A percentile compares a stretch with the other conserved stretches of the same genome.
Evolutionary conservation across 2,888 invertebrate genomes (phyloP).

Genomic region (Hirtodrosophila histrioides): DNA sequence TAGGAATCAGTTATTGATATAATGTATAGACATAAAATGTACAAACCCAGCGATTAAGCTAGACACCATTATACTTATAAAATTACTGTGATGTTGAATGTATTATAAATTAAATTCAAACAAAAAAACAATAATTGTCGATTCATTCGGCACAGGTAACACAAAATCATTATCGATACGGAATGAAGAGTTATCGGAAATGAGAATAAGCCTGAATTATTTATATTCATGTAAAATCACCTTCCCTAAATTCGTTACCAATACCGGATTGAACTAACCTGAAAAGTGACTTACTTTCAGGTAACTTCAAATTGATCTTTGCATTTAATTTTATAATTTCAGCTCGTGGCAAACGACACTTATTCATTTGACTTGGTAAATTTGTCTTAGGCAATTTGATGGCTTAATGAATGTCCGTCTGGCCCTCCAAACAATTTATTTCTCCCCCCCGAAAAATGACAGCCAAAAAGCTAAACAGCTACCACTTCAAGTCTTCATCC

Average conservation of each 20-base stretch:
- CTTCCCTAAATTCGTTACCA: neutral
- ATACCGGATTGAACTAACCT: slow-evolving; percentile 3
- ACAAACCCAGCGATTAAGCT: too few species aligned
- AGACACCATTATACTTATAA: too few species aligned
- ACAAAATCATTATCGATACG: too few species aligned
- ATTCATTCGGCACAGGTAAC: too few species aligned
- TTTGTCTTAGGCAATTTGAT: slow-evolving; percentile 78
- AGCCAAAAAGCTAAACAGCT: slow-evolving; percentile 56
- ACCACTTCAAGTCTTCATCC: slow-evolving; percentile 57
- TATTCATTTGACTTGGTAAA: slow-evolving; percentile 76
- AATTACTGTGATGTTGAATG: too few species aligned
- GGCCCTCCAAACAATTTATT: slow-evolving; percentile 53
- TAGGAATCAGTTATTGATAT: too few species aligned
- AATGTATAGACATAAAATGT: too few species aligned
- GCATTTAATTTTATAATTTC: slow-evolving; percentile 25
- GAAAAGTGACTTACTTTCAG: neutral
- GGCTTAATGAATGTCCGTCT: slow-evolving; percentile 79
- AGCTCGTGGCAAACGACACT: slow-evolving; percentile 42
- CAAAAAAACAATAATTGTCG: too few species aligned
- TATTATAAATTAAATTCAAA: too few species aligned
- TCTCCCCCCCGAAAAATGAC: slow-evolving; percentile 11
- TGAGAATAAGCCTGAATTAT: too few species aligned
- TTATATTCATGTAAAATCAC: too few species aligned
- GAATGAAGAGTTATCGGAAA: too few species aligned
- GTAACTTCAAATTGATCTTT: slow-evolving; percentile 11